Evolutionary conservation across 1,140 invertebrate genomes (phyloP), one percentile per base, ranked within the genome.

Genomic region (Bacillus rossius): DNA sequence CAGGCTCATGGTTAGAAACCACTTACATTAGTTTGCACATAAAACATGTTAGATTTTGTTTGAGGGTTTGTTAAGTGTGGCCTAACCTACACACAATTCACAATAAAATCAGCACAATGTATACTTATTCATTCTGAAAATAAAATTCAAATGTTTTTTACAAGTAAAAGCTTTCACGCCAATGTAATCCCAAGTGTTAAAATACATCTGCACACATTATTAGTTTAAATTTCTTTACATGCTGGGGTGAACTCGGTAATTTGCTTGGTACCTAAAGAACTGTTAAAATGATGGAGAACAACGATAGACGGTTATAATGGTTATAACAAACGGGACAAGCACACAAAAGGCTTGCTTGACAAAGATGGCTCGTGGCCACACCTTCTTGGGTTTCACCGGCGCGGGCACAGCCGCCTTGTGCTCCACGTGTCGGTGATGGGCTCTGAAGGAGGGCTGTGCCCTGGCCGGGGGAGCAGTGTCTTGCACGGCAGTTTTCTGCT

Each of bases 321-420:
- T 17, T 34, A 51, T 51, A 7, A 25, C 13, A 25, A 51, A 29
- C 42, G 26, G 23, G 42, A 48, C 20, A 8, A 57, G 17, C 20
- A 51, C 29, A 29, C 23, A 23, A 8, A 20, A 51, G 8, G 34
- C 20, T 3, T 41, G 22, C 19, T 34, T 13, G 14, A 52, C 13
- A 52, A 8, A 16, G 16, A 19, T 52, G 8, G 19, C 37, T 25
- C 29, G 17, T 20, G 17, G 2, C 42, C 57, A 53, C 50, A 59
- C 51, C 59, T 60, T 60, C 52, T 55, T 45, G 14, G 53, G 1
- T 52, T 63, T 63, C 50, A 65, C 66, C 56, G 53, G 53, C 23
- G 70, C 63, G 23, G 64, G 26, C 22, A 57, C 60, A 59, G 62
- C 57, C 7, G 29, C 23, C 20, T 55, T 55, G 29, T 55, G 29